Conservation (phyloP, 2,113 vertebrate genomes). For the Dunckerocampus dactyliophorus region DNA sequence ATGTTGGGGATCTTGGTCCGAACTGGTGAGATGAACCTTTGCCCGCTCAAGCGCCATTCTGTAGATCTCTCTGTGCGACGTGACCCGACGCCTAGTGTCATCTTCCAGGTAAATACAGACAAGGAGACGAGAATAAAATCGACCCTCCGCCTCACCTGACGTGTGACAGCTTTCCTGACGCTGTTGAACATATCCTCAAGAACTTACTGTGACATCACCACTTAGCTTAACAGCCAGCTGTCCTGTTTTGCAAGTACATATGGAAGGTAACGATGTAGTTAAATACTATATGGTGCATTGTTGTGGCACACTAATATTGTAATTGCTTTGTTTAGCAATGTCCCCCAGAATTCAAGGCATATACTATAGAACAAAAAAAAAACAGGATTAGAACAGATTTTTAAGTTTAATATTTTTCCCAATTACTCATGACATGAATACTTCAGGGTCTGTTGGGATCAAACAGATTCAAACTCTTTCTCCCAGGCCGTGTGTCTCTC, state of each 20-base stretch:
- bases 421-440: too few relatives aligned
- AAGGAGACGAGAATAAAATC: conserved; percentile 83
- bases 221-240: too few relatives aligned
- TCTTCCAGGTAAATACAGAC: conserved; percentile 82
- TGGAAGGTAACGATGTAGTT: too few relatives aligned
- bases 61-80: not conserved
- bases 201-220: conserved; percentile 43
- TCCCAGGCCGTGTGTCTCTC: conserved; percentile 86
- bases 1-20: conserved; percentile 92
- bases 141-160: conserved; percentile 79
- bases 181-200: conserved; percentile 84
- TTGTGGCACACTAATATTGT: too few relatives aligned
- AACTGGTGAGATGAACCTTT: conserved; percentile 75
- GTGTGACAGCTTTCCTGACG: conserved; percentile 82
- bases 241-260: too few relatives aligned
- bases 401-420: too few relatives aligned
- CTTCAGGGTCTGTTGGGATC: conserved; percentile 20
- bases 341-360: too few relatives aligned
- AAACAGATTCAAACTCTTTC: conserved; percentile 87
- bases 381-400: too few relatives aligned
- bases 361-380: too few relatives aligned
- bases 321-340: too few relatives aligned
- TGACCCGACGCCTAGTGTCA: not conserved
- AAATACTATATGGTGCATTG: too few relatives aligned
- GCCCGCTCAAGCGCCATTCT: not conserved